A percentile compares a stretch with the other conserved stretches of the same genome.
Conservation (phyloP, 2,113 vertebrate species). For the Heliornis fulica region DNA sequence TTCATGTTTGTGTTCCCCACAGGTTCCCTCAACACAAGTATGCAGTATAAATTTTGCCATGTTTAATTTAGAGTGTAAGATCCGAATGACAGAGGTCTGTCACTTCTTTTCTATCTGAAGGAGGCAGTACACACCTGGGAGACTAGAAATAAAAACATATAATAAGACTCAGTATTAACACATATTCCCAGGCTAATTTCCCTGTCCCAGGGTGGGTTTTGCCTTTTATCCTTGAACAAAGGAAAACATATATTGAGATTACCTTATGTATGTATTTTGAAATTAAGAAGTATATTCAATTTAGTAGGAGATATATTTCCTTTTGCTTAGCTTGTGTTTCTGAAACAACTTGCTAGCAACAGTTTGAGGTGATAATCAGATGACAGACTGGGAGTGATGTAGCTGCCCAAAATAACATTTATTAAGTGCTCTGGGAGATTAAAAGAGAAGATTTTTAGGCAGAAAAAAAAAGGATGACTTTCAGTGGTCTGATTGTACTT, state of each 20-base stretch:
- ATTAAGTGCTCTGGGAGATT: not conserved
- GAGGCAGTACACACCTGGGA: not conserved
- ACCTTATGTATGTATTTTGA: not conserved
- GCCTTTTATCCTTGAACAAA: not conserved
- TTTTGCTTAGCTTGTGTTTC: not conserved
- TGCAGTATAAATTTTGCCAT: not conserved
- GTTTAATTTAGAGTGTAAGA: not conserved
- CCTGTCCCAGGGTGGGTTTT: not conserved
- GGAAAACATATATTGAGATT: not conserved
- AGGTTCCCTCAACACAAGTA: not conserved
- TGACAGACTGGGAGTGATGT: not conserved
- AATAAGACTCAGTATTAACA: not conserved
- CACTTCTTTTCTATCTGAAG: not conserved
- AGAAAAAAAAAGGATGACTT: not conserved
- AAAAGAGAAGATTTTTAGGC: not conserved
- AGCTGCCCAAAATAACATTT: not conserved
- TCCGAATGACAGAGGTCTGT: not conserved
- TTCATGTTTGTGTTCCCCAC: not conserved
- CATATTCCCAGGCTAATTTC: not conserved
- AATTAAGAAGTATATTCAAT: not conserved
- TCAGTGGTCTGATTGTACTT: not conserved
- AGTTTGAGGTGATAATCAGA: not conserved
- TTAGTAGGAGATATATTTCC: not conserved
- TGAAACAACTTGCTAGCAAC: not conserved
- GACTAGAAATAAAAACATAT: not conserved